These are phyloP conservation scores for Calosoma granatense DNA, from an alignment of 1,140 invertebrate genomes.

Conservation along the genomic window DNA sequence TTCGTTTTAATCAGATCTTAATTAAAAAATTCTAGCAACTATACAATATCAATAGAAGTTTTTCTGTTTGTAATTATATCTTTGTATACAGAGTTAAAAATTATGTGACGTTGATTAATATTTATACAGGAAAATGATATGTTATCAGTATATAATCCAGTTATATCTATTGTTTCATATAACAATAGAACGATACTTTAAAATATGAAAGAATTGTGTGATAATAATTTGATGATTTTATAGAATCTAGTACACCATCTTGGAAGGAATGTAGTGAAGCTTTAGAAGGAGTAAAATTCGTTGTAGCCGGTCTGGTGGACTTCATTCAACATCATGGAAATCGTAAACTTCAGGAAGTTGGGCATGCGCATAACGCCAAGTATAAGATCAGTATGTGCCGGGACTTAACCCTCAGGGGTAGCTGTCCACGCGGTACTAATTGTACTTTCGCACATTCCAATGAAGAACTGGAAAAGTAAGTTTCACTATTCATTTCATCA, in stretches of 20 bases:
- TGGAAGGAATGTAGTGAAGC: conserved; percentile 66
- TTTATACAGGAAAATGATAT: conserved; percentile 1
- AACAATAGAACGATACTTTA: neutral
- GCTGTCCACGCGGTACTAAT: conserved; percentile 72
- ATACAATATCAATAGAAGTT: neutral
- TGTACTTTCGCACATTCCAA: conserved; percentile 91
- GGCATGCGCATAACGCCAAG: conserved; percentile 56
- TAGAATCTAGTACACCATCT: conserved; percentile 58
- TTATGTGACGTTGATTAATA: conserved; percentile 4
- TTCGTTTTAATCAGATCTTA: neutral
- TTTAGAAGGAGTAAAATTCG: conserved; percentile 68
- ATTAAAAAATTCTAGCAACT: neutral
- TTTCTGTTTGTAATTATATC: neutral
- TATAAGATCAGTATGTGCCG: conserved; percentile 90
- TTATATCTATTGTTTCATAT: neutral
- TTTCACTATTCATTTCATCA: too few relatives aligned
- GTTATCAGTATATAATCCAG: conserved; percentile 11
- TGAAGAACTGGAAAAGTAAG: conserved; percentile 77
- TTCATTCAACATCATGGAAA: conserved; percentile 75
- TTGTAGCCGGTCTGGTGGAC: conserved; percentile 74
- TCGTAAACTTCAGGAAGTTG: conserved; percentile 46
- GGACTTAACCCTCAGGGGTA: conserved; percentile 64
- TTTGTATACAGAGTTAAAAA: conserved; percentile 2
- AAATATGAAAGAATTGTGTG: neutral
- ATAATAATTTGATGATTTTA: conserved; percentile 16